Evolutionary conservation across 2,888 invertebrate species (phyloP).

Genomic region (Gonocerus acuteangulatus): DNA sequence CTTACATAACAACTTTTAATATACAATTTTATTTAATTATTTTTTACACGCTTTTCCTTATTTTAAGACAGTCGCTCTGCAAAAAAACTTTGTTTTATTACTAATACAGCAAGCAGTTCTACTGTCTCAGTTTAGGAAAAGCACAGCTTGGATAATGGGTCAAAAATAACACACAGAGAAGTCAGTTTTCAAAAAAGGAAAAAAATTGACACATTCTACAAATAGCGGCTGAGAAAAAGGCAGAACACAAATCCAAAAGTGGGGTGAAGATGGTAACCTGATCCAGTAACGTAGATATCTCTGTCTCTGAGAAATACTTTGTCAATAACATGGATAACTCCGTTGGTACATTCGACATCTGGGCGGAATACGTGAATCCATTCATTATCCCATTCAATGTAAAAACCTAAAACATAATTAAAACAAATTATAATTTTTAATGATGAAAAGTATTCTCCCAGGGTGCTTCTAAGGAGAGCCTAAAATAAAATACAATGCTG

Average conservation of each 20-base stretch:
- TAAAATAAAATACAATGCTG: too few relatives aligned
- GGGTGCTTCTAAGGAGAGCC: too few relatives aligned
- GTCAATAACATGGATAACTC: constrained; percentile 90
- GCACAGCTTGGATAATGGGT: constrained; percentile 6
- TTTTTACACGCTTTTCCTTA: constrained; percentile 11
- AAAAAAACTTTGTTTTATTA: not conserved
- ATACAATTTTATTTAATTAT: not conserved
- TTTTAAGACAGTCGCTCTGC: constrained; percentile 6
- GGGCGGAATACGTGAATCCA: constrained; percentile 79
- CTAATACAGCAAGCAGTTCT: not conserved
- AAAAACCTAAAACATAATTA: constrained; percentile 56
- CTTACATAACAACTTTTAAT: too few relatives aligned
- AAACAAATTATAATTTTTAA: not conserved
- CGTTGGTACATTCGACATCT: constrained; percentile 91
- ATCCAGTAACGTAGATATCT: constrained; percentile 62
- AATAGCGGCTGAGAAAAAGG: constrained; percentile 33
- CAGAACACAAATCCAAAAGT: constrained; percentile 33
- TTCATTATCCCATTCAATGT: constrained; percentile 75
- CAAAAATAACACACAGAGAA: constrained; percentile 19
- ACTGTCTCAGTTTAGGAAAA: constrained; percentile 13
- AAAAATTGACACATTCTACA: constrained; percentile 20
- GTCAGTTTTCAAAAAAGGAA: too few relatives aligned
- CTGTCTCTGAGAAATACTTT: constrained; percentile 73
- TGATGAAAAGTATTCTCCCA: too few relatives aligned
- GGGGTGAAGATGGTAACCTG: constrained; percentile 23